phyloP scores from a whole-genome alignment of 1,140 invertebrate species.

The Tetranychus cinnabarinus region DNA sequence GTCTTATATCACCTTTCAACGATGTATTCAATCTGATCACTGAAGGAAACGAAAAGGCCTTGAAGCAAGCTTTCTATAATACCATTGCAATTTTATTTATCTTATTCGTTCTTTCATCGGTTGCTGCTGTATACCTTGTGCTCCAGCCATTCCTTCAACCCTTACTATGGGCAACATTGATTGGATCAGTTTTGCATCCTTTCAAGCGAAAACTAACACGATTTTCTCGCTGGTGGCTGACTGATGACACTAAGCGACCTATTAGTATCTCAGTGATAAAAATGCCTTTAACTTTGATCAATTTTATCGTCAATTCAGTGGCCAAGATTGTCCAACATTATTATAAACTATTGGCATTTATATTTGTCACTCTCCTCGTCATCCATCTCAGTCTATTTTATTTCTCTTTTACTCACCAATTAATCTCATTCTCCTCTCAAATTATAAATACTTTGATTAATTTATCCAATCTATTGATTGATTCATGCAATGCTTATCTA shows the following conservation, averaged over 20 bases:
- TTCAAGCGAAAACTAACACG: conserved; percentile 51
- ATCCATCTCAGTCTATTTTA: conserved; percentile 5
- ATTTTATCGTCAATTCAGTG: conserved; percentile 41
- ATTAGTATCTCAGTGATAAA: conserved; percentile 37
- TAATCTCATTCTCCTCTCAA: background rate
- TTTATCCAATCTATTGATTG: background rate
- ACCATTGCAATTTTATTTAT: conserved; percentile 45
- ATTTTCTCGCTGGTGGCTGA: conserved; percentile 39
- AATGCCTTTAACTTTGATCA: conserved; percentile 43
- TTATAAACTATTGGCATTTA: conserved; percentile 16
- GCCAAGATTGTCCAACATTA: conserved; percentile 24
- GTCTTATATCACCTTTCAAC: background rate
- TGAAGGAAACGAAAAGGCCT: conserved; percentile 44
- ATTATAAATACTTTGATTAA: background rate
- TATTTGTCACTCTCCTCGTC: conserved; percentile 11
- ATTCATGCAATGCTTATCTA: background rate
- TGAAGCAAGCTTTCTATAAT: conserved; percentile 66
- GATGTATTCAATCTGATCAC: conserved; percentile 10
- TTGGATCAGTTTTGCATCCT: conserved; percentile 66
- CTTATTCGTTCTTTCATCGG: conserved; percentile 35
- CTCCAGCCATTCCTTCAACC: conserved; percentile 64
- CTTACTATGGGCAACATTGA: conserved; percentile 73
- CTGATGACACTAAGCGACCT: conserved; percentile 25
- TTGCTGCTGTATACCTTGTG: conserved; percentile 55
- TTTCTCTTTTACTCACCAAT: conserved; percentile 18